These are phyloP conservation scores for Physocephala rufipes DNA, from an alignment of 2,888 invertebrate genomes.

Conservation along the genomic window DNA sequence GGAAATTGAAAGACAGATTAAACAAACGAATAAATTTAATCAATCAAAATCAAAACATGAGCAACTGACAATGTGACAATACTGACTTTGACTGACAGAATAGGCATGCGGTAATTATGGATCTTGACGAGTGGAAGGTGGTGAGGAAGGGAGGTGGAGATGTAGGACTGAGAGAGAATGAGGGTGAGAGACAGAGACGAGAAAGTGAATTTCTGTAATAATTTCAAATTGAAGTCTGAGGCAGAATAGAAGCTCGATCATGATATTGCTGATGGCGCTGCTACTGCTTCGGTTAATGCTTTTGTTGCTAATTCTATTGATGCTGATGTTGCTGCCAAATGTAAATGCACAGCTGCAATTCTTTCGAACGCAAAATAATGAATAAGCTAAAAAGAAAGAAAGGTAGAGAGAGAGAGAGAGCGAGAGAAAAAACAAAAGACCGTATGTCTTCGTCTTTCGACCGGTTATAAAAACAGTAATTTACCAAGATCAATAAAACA, in stretches of 20 bases:
- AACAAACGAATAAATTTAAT: slow-evolving; percentile 2
- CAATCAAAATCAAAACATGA: slow-evolving; percentile 39
- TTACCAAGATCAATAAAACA: neutral
- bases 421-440: too few relatives aligned
- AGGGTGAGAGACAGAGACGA: slow-evolving; percentile 14
- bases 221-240: slow-evolving; percentile 2
- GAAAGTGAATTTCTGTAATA: slow-evolving; percentile 34
- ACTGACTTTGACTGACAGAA: slow-evolving; percentile 18
- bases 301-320: neutral
- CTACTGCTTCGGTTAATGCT: too few relatives aligned
- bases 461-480: too few relatives aligned
- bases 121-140: neutral
- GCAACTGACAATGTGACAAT: slow-evolving; percentile 32
- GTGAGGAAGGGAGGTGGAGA: neutral
- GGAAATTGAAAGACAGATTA: slow-evolving; percentile 7
- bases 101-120: neutral
- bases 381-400: neutral
- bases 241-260: too few relatives aligned
- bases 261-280: too few relatives aligned
- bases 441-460: too few relatives aligned
- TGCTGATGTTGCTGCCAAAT: slow-evolving; percentile 1
- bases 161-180: slow-evolving; percentile 4
- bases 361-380: slow-evolving; percentile 46
- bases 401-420: neutral
- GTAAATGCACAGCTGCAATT: slow-evolving; percentile 48